Conservation (phyloP, 2,888 invertebrate genomes). For the Liodrosophila aerea region DNA sequence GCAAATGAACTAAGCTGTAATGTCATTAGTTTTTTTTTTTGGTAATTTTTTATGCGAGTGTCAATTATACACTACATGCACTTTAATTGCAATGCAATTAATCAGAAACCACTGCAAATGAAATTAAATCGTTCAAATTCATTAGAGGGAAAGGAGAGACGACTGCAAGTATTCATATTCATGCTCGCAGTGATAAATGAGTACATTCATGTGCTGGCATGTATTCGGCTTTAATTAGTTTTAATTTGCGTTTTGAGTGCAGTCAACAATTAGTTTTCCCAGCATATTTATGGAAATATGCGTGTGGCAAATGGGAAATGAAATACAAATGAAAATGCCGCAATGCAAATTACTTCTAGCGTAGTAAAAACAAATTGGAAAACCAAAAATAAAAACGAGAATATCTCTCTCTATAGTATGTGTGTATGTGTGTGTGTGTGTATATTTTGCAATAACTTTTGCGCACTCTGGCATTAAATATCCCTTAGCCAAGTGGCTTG, state of each 20-base stretch:
- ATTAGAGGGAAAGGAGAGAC: background rate
- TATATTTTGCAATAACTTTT: conserved; percentile 57
- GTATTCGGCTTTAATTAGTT: conserved; percentile 60
- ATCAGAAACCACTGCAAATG: conserved; percentile 45
- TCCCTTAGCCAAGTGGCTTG: conserved; percentile 49
- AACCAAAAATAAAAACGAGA: conserved; percentile 35
- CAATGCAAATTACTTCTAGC: conserved; percentile 35
- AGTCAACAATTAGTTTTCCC: conserved; percentile 28
- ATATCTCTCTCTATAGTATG: no score
- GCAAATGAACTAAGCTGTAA: background rate
- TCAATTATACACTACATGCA: conserved; percentile 42
- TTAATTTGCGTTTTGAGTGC: conserved; percentile 46
- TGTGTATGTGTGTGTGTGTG: no score
- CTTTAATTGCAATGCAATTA: conserved; percentile 60
- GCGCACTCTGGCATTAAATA: conserved; percentile 51
- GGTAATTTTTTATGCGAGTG: conserved; percentile 15
- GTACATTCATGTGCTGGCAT: conserved; percentile 7
- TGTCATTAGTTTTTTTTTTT: conserved; percentile 3
- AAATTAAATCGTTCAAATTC: conserved; percentile 34
- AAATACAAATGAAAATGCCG: conserved; percentile 54
- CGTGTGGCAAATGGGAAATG: conserved; percentile 39
- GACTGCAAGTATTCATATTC: background rate
- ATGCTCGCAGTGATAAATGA: background rate
- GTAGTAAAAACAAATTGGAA: conserved; percentile 52
- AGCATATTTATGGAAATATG: conserved; percentile 17